phyloP scores from a whole-genome alignment of 2,888 invertebrate species.

The Malacosoma neustria region DNA sequence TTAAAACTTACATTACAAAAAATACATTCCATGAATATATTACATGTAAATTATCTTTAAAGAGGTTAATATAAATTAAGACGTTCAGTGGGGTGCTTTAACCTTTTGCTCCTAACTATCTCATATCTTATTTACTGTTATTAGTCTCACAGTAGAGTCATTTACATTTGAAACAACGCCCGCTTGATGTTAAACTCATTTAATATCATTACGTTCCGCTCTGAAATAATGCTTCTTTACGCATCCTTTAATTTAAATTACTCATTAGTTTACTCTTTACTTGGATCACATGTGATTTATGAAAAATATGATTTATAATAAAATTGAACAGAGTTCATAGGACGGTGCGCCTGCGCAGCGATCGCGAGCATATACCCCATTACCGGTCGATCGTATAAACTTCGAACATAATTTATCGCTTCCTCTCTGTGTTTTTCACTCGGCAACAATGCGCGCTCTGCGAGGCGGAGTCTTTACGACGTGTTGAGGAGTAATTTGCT shows the following conservation, averaged over 20 bases:
- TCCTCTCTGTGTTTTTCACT: conserved; percentile 67
- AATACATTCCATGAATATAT: no score
- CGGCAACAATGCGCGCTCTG: conserved; percentile 55
- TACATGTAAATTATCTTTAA: no score
- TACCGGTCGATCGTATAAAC: conserved; percentile 65
- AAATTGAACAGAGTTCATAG: conserved; percentile 19
- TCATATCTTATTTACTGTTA: background rate
- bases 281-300: background rate
- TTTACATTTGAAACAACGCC: conserved; percentile 30
- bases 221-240: conserved; percentile 7
- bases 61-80: background rate
- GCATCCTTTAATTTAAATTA: conserved; percentile 6
- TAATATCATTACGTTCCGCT: conserved; percentile 29
- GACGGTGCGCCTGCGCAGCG: conserved; percentile 35
- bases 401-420: conserved; percentile 69
- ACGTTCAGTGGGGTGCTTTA: background rate
- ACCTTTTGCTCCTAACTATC: background rate
- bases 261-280: background rate
- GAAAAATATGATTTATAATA: conserved; percentile 6
- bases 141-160: background rate
- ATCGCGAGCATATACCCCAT: conserved; percentile 40
- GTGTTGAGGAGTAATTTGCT: conserved; percentile 54
- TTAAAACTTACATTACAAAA: background rate
- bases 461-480: conserved; percentile 55
- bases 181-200: conserved; percentile 15